Percentiles rank a stretch among this genome's conserved stretches.
Conservation (phyloP, 2,797 vertebrate species). For the Lacerta viridis region DNA sequence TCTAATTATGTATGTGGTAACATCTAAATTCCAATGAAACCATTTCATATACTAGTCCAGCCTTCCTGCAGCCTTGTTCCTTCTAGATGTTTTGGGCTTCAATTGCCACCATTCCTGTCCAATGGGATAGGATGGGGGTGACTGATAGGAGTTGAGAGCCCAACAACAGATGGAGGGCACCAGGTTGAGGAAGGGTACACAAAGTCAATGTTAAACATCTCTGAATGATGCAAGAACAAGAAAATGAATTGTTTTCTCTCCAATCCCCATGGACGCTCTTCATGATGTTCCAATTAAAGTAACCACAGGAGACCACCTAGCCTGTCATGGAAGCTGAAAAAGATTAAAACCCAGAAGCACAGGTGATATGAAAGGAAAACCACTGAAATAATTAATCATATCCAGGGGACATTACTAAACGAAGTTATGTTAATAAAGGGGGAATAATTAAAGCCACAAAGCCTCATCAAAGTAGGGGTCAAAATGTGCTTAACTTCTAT, state of each 20-base stretch:
- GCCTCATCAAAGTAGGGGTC: constrained; percentile 39
- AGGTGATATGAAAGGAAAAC: background rate
- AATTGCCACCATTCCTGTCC: too few relatives aligned
- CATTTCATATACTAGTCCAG: constrained; percentile 17
- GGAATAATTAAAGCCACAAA: constrained; percentile 21
- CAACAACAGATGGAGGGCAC: too few relatives aligned
- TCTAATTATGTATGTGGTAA: background rate
- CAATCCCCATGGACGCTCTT: background rate
- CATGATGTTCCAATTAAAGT: background rate
- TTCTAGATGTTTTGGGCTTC: too few relatives aligned
- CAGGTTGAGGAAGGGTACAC: too few relatives aligned
- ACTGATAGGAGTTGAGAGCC: too few relatives aligned
- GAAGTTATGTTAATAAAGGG: constrained; percentile 39
- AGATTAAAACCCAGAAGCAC: background rate
- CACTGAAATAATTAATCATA: background rate
- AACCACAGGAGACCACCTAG: background rate
- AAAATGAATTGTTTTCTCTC: constrained; percentile 17
- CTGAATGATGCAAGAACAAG: background rate
- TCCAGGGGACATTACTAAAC: constrained; percentile 28
- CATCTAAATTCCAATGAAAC: background rate
- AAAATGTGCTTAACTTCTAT: background rate
- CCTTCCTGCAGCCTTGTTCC: too few relatives aligned
- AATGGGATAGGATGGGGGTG: too few relatives aligned
- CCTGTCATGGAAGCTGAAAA: background rate
- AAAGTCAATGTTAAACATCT: background rate